These are phyloP conservation scores for Nebria brevicollis DNA, from an alignment of 2,888 invertebrate genomes.

Conservation along the genomic window DNA sequence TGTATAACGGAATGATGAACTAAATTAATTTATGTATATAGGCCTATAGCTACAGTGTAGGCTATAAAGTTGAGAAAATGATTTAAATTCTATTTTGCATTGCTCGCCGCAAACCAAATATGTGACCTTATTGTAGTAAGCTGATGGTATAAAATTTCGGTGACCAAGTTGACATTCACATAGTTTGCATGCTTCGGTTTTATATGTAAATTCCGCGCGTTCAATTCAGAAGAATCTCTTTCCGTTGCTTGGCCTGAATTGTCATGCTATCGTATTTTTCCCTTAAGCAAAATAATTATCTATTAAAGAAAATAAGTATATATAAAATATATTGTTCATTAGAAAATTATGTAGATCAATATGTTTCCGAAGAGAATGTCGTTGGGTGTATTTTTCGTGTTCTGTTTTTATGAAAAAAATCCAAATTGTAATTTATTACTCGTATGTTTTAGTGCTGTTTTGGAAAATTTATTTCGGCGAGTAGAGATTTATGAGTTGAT, in stretches of 20 bases:
- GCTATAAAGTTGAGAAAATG: not conserved
- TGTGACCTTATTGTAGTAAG: not conserved
- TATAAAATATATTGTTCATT: not conserved
- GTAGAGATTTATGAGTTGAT: slow-evolving; percentile 34
- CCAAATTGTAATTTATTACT: slow-evolving; percentile 42
- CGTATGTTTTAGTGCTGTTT: slow-evolving; percentile 40
- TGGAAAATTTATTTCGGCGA: slow-evolving; percentile 39
- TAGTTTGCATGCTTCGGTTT: slow-evolving; percentile 5
- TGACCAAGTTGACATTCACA: slow-evolving; percentile 13
- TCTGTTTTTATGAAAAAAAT: slow-evolving; percentile 29
- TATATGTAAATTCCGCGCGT: slow-evolving; percentile 37
- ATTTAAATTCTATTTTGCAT: not conserved
- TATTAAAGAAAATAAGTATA: not conserved
- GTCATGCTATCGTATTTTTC: not conserved
- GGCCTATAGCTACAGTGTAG: too few species aligned
- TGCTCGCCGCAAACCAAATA: not conserved
- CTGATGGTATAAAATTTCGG: slow-evolving; percentile 14
- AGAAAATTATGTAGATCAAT: not conserved
- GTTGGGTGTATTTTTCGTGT: not conserved
- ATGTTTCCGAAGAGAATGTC: not conserved
- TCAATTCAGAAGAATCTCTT: slow-evolving; percentile 34
- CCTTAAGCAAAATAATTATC: not conserved
- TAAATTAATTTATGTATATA: too few species aligned
- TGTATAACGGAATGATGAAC: too few species aligned
- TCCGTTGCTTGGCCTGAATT: not conserved